These are phyloP conservation scores for Aurelia aurita complex sp. Pacific DNA, from an alignment of 30 jellyfish, hydroid and myxozoan species.

Conservation along the genomic window DNA sequence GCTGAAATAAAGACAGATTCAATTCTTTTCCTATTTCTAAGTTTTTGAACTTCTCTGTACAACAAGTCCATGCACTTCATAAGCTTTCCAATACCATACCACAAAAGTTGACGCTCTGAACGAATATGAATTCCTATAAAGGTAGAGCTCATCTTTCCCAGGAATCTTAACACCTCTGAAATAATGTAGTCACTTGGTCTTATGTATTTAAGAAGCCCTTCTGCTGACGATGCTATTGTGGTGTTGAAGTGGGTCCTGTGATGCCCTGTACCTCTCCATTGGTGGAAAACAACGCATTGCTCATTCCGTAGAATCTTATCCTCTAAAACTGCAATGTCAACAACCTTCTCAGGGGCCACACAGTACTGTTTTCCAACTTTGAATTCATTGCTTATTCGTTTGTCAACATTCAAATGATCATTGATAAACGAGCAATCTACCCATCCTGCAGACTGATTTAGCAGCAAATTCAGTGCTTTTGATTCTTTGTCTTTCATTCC, in stretches of 20 bases:
- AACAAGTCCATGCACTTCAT: constrained; percentile 69
- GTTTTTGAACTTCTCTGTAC: constrained; percentile 46
- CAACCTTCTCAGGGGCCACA: constrained; percentile 81
- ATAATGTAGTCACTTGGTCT: constrained; percentile 67
- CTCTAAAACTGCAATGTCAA: constrained; percentile 42
- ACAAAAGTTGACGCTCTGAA: constrained; percentile 86
- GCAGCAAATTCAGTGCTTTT: constrained; percentile 5
- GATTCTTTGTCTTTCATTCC: constrained; percentile 45
- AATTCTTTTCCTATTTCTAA: constrained; percentile 13
- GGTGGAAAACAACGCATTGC: constrained; percentile 77
- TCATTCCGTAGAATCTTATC: constrained; percentile 41
- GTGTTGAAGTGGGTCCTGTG: constrained; percentile 84
- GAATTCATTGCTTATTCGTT: constrained; percentile 65
- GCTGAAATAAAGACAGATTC: constrained; percentile 72
- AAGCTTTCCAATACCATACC: constrained; percentile 78
- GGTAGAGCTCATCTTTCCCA: constrained; percentile 28
- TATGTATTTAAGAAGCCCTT: constrained; percentile 37
- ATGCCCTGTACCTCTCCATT: constrained; percentile 97
- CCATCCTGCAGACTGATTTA: constrained; percentile 72
- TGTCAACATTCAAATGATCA: constrained; percentile 42
- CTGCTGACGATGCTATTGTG: constrained; percentile 49
- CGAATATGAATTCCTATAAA: constrained; percentile 93
- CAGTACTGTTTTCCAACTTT: constrained; percentile 74
- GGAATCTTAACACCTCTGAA: constrained; percentile 67
- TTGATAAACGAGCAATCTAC: constrained; percentile 78